Base-by-base conservation (phyloP, 2,113 vertebrate species). In the Agelaius phoeniceus region DNA sequence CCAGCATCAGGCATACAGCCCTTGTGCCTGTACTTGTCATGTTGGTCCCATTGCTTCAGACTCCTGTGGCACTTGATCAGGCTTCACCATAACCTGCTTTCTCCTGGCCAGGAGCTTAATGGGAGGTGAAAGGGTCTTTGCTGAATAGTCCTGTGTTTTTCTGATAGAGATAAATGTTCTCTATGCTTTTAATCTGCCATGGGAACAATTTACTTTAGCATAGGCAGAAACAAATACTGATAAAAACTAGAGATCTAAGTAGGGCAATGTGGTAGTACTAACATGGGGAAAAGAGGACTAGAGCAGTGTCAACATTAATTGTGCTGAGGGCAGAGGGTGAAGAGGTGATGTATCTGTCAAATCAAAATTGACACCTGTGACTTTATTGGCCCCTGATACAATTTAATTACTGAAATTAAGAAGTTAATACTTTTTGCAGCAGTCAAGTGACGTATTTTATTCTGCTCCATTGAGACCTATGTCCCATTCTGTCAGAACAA, bases 1-100 rank as follows among this genome's bases (percentile, higher is more conserved):
- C 14, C 21, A 19, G 0, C 0, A 1, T 52, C 19, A 28, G 51
- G 17, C 16, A 2, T 10, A 17, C 39, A 71, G 55, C 11, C 31
- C 55, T 65, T 35, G 44, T 55, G 30, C 54, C 27, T 43, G 6
- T 46, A 61, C 4, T 37, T 89, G 55, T 66, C 66, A 11, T 7
- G 6, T 41, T 67, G 73, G 7, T 75, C 15, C 46, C 15, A 11
- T 67, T 66, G 23, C 41, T 85, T 79, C 48, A 37, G 31, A 11
- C 9, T 71, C 11, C 28, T 37, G 43, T 51, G 39, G 31, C 28
- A 28, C 31, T 83, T 71, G 30, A 23, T 51, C n/a, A 21, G 30
- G 35, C 57, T 11, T 65, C 7, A 3, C 8, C 7, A 19, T 15
- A 54, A 33, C 27, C 30, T 67, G 18, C 41, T 71, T 84, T 85